Conservation (phyloP, 2,113 vertebrate genomes). For the Rhinoderma darwinii region DNA sequence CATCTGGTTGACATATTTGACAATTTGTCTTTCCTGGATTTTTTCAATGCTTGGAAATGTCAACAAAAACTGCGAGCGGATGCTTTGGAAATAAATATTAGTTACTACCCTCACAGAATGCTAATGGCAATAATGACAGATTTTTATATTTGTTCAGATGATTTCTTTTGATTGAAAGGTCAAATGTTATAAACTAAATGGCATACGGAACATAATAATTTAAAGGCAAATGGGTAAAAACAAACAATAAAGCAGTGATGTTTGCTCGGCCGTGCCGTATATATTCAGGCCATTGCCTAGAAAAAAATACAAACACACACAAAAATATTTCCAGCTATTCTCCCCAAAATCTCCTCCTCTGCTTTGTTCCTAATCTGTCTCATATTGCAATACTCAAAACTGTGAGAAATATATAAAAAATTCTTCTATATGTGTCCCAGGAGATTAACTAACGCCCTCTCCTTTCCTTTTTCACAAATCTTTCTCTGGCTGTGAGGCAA, state of each 20-base stretch:
- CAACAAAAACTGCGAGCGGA: constrained; percentile 1
- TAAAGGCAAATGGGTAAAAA: background rate
- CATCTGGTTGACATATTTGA: constrained; percentile 34
- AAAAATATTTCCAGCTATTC: too few relatives aligned
- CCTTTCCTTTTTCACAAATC: too few relatives aligned
- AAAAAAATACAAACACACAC: too few relatives aligned
- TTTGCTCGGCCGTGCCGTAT: too few relatives aligned
- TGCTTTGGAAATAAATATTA: constrained; percentile 22
- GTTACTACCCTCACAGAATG: background rate
- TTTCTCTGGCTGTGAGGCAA: too few relatives aligned
- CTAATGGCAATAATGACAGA: background rate
- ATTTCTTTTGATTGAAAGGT: background rate
- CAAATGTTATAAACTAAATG: background rate
- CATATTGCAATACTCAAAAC: too few relatives aligned
- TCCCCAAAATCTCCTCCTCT: background rate
- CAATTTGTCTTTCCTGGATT: constrained; percentile 34
- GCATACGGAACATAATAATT: background rate
- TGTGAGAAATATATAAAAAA: too few relatives aligned
- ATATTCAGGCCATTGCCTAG: too few relatives aligned
- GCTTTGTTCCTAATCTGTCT: too few relatives aligned
- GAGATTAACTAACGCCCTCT: too few relatives aligned
- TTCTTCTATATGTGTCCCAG: too few relatives aligned
- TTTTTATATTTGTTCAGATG: background rate
- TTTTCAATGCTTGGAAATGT: background rate
- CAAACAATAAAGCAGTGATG: background rate